Conservation (phyloP, 2,888 invertebrate species). For the Apodemia zela region DNA sequence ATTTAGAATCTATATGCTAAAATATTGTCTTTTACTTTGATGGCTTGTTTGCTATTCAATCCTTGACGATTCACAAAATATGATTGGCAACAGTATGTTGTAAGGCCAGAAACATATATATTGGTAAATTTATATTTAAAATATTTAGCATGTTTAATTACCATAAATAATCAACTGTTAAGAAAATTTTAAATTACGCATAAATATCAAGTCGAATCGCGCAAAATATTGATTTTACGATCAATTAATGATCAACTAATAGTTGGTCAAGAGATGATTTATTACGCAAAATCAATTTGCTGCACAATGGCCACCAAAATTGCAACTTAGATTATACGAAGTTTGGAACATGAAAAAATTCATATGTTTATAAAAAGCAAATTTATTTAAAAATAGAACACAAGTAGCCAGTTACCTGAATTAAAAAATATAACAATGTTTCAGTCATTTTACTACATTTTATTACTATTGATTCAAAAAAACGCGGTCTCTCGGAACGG, state of each 20-base stretch:
- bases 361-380: too few species aligned
- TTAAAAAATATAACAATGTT: too few species aligned
- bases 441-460: too few species aligned
- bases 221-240: not conserved
- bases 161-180: not conserved
- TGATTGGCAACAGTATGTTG: too few species aligned
- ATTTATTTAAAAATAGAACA: too few species aligned
- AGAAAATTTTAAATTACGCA: not conserved
- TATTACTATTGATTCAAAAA: too few species aligned
- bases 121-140: not conserved
- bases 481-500: too few species aligned
- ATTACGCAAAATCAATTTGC: not conserved
- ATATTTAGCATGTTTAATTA: not conserved
- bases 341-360: not conserved
- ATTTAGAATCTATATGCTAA: too few species aligned
- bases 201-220: not conserved
- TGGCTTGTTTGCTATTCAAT: too few species aligned
- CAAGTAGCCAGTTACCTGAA: too few species aligned
- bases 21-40: too few species aligned
- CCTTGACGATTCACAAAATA: too few species aligned
- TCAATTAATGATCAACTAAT: not conserved
- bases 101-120: not conserved
- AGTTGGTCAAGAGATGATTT: not conserved
- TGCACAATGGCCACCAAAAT: not conserved
- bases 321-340: not conserved